Base-by-base conservation (phyloP, 2,797 vertebrate genomes). In the Mus minutoides region DNA sequence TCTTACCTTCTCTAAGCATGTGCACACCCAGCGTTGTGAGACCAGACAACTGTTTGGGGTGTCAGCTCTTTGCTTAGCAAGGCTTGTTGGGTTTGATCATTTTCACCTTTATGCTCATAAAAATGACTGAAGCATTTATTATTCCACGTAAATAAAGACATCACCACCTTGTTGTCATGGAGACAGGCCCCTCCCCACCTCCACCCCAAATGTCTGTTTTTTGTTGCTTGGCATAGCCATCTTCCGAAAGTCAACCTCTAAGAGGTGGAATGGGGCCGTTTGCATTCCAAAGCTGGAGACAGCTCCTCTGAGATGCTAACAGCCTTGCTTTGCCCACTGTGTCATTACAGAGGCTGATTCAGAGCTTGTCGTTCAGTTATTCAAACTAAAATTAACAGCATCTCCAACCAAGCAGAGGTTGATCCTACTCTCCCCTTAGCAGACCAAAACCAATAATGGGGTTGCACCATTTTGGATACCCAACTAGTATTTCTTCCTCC, bases 81-180 rank as follows among this genome's bases (percentile, higher is more conserved):
- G 43, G 4, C 73, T 96, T 92, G 60, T 52, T 97, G 94, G 37
- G 49, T 96, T 96, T 95, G 96, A 91, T 96, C 94, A 90, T 96
- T 96, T 97, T 94, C 87, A 91, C 54, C 88, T 95, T 96, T 95
- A 94, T 2, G 8, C 89, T 97, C 87, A 49, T 97, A 97, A 97
- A 97, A 97, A 92, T 3, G 52, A 95, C 37, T 24, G 37, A 69
- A 40, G 46, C 94, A 43, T 94, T 92, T 88, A 94, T 94, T 89
- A 75, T 79, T 95, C 52, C 79, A 76, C 56, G 75, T 88, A 96
- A 97, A 94, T 97, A 97, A 94, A 97, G 95, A 90, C 92, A 95
- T 83, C 26, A 54, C 62, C 24, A 31, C 84, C 71, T 94, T 60
- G 90, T 92, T 85, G 83, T 82, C 86, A 19, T 92, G 75, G 96